Percentiles rank a stretch among this genome's conserved stretches.
Evolutionary conservation across 2,888 invertebrate species (phyloP).

Genomic region (Aleiodes testaceus): DNA sequence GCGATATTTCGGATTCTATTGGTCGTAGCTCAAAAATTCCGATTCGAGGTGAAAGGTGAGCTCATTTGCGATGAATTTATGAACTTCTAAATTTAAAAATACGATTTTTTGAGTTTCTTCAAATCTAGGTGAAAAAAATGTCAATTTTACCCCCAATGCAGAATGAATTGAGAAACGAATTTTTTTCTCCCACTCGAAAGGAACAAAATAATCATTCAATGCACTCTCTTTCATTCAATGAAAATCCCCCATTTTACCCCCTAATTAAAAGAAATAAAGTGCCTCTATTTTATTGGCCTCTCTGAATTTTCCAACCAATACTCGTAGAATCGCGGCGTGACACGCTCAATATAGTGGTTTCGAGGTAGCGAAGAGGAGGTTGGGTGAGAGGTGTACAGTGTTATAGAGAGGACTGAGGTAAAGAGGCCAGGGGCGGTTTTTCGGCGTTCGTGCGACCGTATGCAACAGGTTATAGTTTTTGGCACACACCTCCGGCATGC

Average conservation of each 20-base stretch:
- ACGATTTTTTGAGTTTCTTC: too few relatives aligned
- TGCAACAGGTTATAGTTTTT: slow-evolving; percentile 50
- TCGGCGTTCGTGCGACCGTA: slow-evolving; percentile 66
- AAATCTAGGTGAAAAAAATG: too few relatives aligned
- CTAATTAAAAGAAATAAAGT: not conserved
- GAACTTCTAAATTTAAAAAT: too few relatives aligned
- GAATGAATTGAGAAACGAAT: too few relatives aligned
- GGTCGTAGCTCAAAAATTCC: too few relatives aligned
- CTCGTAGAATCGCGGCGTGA: slow-evolving; percentile 39
- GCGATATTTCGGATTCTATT: too few relatives aligned
- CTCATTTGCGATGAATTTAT: too few relatives aligned
- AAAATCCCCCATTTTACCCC: too few relatives aligned
- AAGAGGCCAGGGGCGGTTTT: slow-evolving; percentile 68
- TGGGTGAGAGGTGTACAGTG: slow-evolving; percentile 40
- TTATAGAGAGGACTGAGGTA: slow-evolving; percentile 51
- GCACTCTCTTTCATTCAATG: too few relatives aligned
- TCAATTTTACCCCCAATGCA: too few relatives aligned
- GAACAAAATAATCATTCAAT: slow-evolving; percentile 8
- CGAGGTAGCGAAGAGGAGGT: slow-evolving; percentile 30
- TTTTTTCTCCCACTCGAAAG: too few relatives aligned
- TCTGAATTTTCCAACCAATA: slow-evolving; percentile 37
- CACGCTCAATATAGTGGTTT: slow-evolving; percentile 42
- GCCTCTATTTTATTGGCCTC: slow-evolving; percentile 16
- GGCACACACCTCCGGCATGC: slow-evolving; percentile 44
- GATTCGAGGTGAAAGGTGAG: too few relatives aligned